Base-by-base conservation (phyloP, 2,797 vertebrate species). In the Linurgus olivaceus region DNA sequence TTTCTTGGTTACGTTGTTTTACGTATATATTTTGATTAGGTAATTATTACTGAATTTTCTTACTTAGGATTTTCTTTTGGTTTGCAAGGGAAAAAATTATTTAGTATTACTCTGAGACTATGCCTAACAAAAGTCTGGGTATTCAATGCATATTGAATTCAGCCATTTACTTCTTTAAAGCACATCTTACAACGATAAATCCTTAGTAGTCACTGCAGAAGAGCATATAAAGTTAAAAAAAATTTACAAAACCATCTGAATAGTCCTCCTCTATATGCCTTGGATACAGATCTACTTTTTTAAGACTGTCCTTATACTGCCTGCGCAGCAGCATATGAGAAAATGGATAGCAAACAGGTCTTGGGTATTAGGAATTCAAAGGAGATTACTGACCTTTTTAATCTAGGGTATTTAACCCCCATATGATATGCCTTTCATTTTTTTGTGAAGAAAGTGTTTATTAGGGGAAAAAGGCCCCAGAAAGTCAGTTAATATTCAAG, bases 151-250 rank as follows among this genome's bases (percentile, higher is more conserved):
- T 24, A 7, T 77, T 59, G 80, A 51, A 50, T 90, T 77, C 29
- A 77, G 2, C 2, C 5, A 28, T 38, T 84, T 74, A 24, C 11
- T 68, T 77, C 19, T 25, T 65, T 63, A 51, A 63, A 6, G 11
- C 0, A 1, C 33, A 31, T 40, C 13, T 85, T 70, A 35, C 7
- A 47, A 66, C 51, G 18, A 77, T 3, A 71, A 77, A 78, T 61
- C 11, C 24, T 80, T 66, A 51, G 40, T 20, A 67, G 3, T 7
- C n/a, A 51, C 5, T 52, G 3, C 14, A 80, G 7, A 47, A 78
- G 75, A 55, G 0, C 15, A 33, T 16, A 13, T 28, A 58, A 45
- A 7, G 4, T 0, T 1, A 5, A 6, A 75, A 85, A 42, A 54
- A 50, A 45, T 1, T 29, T 26, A 40, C 10, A n/a, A 55, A 86